Conservation (phyloP, 2,888 invertebrate species). For the Ariolimax columbianus region DNA sequence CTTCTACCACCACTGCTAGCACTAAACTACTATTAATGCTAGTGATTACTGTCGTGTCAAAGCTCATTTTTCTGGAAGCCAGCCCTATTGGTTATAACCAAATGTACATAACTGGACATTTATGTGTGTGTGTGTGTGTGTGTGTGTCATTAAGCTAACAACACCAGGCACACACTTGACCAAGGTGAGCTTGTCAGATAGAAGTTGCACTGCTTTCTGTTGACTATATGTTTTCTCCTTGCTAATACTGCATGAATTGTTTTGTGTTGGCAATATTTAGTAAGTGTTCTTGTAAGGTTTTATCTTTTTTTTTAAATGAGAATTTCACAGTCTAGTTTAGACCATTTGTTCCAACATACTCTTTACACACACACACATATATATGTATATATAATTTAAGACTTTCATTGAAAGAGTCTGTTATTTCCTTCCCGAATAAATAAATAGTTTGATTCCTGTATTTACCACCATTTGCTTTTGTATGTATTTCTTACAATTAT, state of each 20-base stretch:
- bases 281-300: neutral
- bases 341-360: neutral
- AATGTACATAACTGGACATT: neutral
- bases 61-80: neutral
- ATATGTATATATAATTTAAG: neutral
- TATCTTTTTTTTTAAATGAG: neutral
- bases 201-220: neutral
- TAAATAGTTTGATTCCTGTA: neutral
- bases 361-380: neutral
- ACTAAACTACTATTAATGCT: neutral
- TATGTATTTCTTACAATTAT: no score
- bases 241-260: conserved; percentile 27
- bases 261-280: conserved; percentile 23
- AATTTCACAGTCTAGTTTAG: neutral
- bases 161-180: neutral
- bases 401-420: neutral
- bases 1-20: neutral
- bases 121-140: neutral
- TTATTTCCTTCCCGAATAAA: neutral
- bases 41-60: neutral
- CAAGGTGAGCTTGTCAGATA: neutral
- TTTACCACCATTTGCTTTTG: neutral
- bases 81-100: neutral
- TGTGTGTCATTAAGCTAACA: neutral
- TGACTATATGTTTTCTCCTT: neutral